Conservation (phyloP, 2,888 invertebrate genomes). For the Geotrupes spiniger region DNA sequence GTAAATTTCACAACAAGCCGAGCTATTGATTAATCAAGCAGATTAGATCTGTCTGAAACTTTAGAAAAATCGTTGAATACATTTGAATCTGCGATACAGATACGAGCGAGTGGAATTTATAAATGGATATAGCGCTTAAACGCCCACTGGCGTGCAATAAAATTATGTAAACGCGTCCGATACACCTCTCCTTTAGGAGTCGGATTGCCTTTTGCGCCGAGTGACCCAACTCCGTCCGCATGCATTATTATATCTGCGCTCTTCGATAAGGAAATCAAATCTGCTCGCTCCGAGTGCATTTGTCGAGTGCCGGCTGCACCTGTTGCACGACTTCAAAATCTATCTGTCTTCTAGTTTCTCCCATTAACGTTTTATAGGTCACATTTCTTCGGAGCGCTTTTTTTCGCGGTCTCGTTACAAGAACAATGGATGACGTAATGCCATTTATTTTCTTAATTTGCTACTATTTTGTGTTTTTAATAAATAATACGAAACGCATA, state of each 20-base stretch:
- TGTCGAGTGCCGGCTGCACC: slow-evolving; percentile 27
- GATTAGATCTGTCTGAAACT: too few relatives aligned
- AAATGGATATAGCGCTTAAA: neutral
- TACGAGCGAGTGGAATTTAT: too few relatives aligned
- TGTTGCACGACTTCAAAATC: slow-evolving; percentile 19
- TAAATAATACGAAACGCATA: too few relatives aligned
- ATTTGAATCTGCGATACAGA: too few relatives aligned
- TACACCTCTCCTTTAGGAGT: slow-evolving; percentile 19
- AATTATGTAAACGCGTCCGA: slow-evolving; percentile 20
- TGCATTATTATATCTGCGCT: slow-evolving; percentile 27
- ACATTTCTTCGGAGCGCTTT: too few relatives aligned
- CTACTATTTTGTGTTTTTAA: too few relatives aligned
- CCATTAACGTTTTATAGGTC: neutral
- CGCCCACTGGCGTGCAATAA: slow-evolving; percentile 17
- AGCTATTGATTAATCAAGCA: too few relatives aligned
- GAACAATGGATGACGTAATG: too few relatives aligned
- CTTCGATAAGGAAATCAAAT: slow-evolving; percentile 30
- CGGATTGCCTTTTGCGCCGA: slow-evolving; percentile 15
- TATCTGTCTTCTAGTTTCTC: slow-evolving; percentile 2
- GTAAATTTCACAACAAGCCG: too few relatives aligned
- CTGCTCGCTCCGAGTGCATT: slow-evolving; percentile 8
- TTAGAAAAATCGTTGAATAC: too few relatives aligned
- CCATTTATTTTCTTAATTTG: too few relatives aligned
- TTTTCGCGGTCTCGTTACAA: too few relatives aligned
- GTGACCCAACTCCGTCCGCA: slow-evolving; percentile 22